These are phyloP conservation scores for Cyclopterus lumpus DNA, from an alignment of 2,797 vertebrate genomes.

Conservation along the genomic window DNA sequence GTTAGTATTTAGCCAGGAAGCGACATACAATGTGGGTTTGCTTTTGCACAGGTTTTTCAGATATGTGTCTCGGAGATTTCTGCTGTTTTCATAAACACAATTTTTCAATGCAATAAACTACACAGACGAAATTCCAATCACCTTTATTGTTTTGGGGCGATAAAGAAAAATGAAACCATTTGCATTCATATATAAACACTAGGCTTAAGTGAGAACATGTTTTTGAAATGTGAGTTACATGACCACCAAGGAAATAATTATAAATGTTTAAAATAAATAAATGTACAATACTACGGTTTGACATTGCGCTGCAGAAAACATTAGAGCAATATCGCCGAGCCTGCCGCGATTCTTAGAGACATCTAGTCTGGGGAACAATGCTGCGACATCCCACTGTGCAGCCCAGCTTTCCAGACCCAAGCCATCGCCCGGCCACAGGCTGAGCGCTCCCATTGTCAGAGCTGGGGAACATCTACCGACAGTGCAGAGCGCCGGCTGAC, in stretches of 20 bases:
- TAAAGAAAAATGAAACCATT: background rate
- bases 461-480: conserved; percentile 61
- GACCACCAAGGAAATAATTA: background rate
- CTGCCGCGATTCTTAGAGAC: conserved; percentile 39
- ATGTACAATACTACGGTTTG: background rate
- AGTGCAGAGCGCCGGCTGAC: conserved; percentile 66
- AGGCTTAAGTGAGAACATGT: background rate
- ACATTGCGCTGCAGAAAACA: conserved; percentile 17
- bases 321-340: conserved; percentile 33
- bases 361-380: conserved; percentile 68
- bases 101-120: background rate
- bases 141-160: background rate
- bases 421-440: conserved; percentile 47
- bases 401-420: conserved; percentile 45
- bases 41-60: background rate
- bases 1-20: background rate
- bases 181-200: background rate
- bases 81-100: background rate
- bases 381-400: conserved; percentile 63
- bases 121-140: background rate
- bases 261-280: background rate
- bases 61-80: background rate
- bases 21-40: background rate
- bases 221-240: conserved; percentile 6
- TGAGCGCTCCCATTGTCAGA: conserved; percentile 76